These are phyloP conservation scores for Calliscelio sp. DNA, from an alignment of 2,888 invertebrate genomes.

Conservation along the genomic window DNA sequence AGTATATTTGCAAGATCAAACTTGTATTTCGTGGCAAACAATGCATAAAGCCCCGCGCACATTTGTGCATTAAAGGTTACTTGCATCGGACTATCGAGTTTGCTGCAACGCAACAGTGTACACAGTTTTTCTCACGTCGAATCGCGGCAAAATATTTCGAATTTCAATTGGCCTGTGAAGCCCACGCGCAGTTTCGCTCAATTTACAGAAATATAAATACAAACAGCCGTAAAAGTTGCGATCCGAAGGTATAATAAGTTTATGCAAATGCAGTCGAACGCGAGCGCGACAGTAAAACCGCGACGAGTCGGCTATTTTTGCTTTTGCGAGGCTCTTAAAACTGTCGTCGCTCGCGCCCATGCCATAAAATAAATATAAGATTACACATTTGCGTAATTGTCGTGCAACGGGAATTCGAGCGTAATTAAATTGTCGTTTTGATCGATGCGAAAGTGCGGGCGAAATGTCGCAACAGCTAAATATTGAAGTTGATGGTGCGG, in stretches of 20 bases:
- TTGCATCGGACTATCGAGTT: neutral
- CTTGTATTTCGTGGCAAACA: neutral
- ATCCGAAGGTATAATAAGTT: slow-evolving; percentile 49
- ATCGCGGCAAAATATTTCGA: slow-evolving; percentile 21
- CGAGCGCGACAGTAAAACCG: slow-evolving; percentile 38
- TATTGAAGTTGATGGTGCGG: slow-evolving; percentile 53
- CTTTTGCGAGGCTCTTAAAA: slow-evolving; percentile 26
- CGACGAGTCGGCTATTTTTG: slow-evolving; percentile 28
- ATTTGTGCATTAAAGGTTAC: slow-evolving; percentile 17
- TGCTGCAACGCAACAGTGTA: slow-evolving; percentile 13
- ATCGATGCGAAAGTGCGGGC: slow-evolving; percentile 66
- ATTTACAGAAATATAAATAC: slow-evolving; percentile 45
- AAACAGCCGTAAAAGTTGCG: slow-evolving; percentile 49
- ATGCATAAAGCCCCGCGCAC: slow-evolving; percentile 5
- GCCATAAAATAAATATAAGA: slow-evolving; percentile 52
- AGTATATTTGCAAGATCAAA: neutral
- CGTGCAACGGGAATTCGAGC: slow-evolving; percentile 36
- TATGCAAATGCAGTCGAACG: slow-evolving; percentile 52
- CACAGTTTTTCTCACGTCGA: slow-evolving; percentile 16
- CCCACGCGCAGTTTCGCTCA: slow-evolving; percentile 37
- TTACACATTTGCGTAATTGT: slow-evolving; percentile 63
- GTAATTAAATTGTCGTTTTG: slow-evolving; percentile 66
- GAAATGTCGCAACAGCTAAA: slow-evolving; percentile 56
- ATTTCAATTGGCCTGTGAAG: slow-evolving; percentile 25
- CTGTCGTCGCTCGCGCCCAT: slow-evolving; percentile 31